Base-by-base conservation (phyloP, 2,888 invertebrate genomes). In the Spisula solida region DNA sequence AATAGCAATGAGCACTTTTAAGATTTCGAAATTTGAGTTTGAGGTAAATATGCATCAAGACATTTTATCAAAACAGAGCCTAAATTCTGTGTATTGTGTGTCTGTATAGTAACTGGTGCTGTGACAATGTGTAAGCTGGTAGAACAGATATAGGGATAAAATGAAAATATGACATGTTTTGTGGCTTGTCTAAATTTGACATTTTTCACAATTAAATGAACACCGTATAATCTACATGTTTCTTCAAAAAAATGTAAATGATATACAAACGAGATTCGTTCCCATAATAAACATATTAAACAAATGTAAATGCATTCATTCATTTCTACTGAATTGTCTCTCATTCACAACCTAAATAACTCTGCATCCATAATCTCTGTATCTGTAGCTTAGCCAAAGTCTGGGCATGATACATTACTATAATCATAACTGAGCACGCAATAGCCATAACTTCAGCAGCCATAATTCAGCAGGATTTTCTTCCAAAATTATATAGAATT, bases 161-260 rank as follows among this genome's bases (percentile, higher is more conserved):
- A 47, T 60, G 16, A 78, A 51, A 84, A 75, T 82, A 82, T 48
- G 25, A 81, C 81, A 29, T 55, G 29, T 48, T 41, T 16, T 51
- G 16, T 56, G 79, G 78, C 18, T 79, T 75, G 85, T 87, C 82
- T 51, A 82, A 82, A 87, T 60, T 81, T 48, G 70, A 81, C 82
- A 79, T 86, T 86, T 81, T 86, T 86, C 86, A 86, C 86, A 86
- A 60, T 86, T 51, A 81, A 80, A 81, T 86, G 86, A 86, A 86
- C 86, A 86, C 86, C 66, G 86, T 81, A 81, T 86, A 81, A 25
- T 81, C 80, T 81, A 86, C 81, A 75, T 18, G 31, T 75, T 75
- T 75, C 75, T 75, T 75, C 20, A 60, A 80, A 86, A 85, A 79
- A 78, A 51, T 86, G 81, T 81, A 81, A 86, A 81, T 79, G 79